Evolutionary conservation across 2,888 invertebrate species (phyloP).

Genomic region (Cerastis leucographa): DNA sequence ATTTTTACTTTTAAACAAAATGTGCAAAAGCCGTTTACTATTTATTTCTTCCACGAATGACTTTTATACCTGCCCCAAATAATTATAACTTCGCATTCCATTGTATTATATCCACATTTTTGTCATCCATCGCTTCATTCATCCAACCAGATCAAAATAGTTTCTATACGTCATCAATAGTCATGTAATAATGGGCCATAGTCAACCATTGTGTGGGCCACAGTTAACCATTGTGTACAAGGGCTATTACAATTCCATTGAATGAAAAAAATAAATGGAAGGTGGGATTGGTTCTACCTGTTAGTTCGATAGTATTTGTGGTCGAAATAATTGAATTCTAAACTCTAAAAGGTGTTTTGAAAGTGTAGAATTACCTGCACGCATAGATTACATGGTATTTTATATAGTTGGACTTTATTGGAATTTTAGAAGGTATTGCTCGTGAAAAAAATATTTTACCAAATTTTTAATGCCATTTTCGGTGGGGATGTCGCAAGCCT

Average conservation of each 20-base stretch:
- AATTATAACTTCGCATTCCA: conserved; percentile 26
- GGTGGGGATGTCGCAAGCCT: too few relatives aligned
- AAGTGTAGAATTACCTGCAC: conserved; percentile 25
- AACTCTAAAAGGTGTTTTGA: not conserved
- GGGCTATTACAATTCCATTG: conserved; percentile 6
- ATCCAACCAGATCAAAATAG: conserved; percentile 20
- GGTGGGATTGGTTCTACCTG: conserved; percentile 45
- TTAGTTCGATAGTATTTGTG: conserved; percentile 24
- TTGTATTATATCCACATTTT: conserved; percentile 17
- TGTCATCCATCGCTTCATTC: conserved; percentile 18
- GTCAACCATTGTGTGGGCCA: conserved; percentile 30
- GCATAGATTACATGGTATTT: conserved; percentile 7
- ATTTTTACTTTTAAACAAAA: too few relatives aligned
- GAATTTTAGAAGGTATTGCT: not conserved
- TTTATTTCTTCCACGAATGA: not conserved
- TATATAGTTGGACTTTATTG: not conserved
- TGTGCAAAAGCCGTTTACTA: too few relatives aligned
- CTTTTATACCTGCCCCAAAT: conserved; percentile 8
- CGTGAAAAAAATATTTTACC: too few relatives aligned
- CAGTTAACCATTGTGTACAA: conserved; percentile 13
- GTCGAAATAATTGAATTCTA: conserved; percentile 40
- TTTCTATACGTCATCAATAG: conserved; percentile 28
- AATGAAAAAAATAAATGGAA: conserved; percentile 15
- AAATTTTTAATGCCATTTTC: too few relatives aligned
- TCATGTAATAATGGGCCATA: conserved; percentile 30